These are phyloP conservation scores for Phortica magna DNA, from an alignment of 2,888 invertebrate genomes.

Conservation along the genomic window DNA sequence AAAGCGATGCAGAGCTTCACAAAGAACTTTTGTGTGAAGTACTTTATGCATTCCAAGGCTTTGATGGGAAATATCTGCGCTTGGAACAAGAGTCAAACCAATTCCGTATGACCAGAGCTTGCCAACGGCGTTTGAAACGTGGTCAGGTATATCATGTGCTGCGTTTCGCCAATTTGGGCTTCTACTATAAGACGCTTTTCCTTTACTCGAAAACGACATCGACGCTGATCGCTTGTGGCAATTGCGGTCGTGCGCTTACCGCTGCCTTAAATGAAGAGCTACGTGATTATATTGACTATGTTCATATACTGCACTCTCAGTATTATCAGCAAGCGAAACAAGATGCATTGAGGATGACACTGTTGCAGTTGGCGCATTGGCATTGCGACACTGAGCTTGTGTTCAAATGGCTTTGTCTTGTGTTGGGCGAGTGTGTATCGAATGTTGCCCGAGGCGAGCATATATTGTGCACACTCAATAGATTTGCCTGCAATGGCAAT, in stretches of 20 bases:
- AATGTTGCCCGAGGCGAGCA: not conserved
- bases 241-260: constrained; percentile 36
- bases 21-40: not conserved
- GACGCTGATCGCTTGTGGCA: constrained; percentile 34
- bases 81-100: not conserved
- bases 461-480: constrained; percentile 40
- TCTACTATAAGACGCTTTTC: constrained; percentile 44
- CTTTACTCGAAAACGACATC: not conserved
- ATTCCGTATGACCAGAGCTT: not conserved
- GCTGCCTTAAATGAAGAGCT: constrained; percentile 39
- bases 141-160: constrained; percentile 53
- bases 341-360: not conserved
- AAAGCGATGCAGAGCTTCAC: too few species aligned
- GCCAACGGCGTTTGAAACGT: not conserved
- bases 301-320: not conserved
- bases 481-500: constrained; percentile 31
- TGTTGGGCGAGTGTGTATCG: constrained; percentile 15
- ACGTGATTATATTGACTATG: not conserved
- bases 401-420: constrained; percentile 44
- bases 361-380: not conserved
- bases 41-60: not conserved
- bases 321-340: constrained; percentile 24
- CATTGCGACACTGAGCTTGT: constrained; percentile 23
- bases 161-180: constrained; percentile 50
- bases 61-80: not conserved